phyloP scores from a whole-genome alignment of 2,888 invertebrate species.

The Chorisops tibialis region DNA sequence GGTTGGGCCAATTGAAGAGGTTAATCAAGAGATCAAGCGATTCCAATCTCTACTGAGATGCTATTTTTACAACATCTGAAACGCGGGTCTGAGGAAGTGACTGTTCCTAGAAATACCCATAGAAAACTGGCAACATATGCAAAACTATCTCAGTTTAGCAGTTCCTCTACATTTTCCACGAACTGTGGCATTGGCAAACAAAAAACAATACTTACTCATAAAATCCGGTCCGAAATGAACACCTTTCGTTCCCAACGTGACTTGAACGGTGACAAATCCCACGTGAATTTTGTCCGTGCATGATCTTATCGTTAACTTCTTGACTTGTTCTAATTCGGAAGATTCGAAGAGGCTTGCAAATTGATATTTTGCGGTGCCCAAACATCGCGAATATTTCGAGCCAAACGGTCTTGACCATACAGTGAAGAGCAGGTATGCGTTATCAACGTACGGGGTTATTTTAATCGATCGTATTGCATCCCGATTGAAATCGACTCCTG shows the following conservation, averaged over 20 bases:
- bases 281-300: slow-evolving; percentile 26
- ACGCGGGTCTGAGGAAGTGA: too few relatives aligned
- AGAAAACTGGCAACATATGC: too few relatives aligned
- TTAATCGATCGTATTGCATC: slow-evolving; percentile 26
- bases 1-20: too few relatives aligned
- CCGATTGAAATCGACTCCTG: slow-evolving; percentile 29
- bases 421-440: slow-evolving; percentile 28
- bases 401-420: slow-evolving; percentile 31
- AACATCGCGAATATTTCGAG: slow-evolving; percentile 28
- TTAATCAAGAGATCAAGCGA: too few relatives aligned
- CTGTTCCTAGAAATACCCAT: too few relatives aligned
- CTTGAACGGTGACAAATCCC: slow-evolving; percentile 22
- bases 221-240: slow-evolving; percentile 55
- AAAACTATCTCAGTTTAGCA: too few relatives aligned
- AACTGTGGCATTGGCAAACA: too few relatives aligned
- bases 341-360: slow-evolving; percentile 24
- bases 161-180: too few relatives aligned
- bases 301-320: slow-evolving; percentile 23
- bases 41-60: too few relatives aligned
- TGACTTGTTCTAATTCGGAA: slow-evolving; percentile 16
- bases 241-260: slow-evolving; percentile 51
- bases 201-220: slow-evolving; percentile 44
- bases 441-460: slow-evolving; percentile 26
- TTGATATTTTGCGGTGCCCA: slow-evolving; percentile 29
- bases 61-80: too few relatives aligned